Evolutionary conservation across 2,888 invertebrate species (phyloP).

Genomic region (Lepas anatifera): DNA sequence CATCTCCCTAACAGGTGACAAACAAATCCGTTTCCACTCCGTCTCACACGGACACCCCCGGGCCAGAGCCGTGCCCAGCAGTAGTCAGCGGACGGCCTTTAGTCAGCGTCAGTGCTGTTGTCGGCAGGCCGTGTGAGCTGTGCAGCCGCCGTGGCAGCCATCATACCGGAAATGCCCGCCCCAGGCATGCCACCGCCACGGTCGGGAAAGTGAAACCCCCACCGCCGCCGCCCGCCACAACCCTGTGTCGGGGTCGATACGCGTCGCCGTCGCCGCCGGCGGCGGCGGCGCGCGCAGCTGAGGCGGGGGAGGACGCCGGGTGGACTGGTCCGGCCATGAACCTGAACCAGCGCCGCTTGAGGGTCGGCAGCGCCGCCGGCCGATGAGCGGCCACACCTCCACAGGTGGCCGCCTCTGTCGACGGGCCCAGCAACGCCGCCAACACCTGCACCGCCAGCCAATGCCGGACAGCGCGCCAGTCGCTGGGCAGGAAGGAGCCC

Average conservation of each 20-base stretch:
- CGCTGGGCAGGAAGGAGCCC: no score
- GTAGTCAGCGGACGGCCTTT: background rate
- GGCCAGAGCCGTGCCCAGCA: no score
- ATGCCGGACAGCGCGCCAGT: no score
- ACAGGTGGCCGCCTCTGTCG: background rate
- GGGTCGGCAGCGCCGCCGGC: background rate
- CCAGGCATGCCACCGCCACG: no score
- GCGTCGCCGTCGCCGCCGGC: no score
- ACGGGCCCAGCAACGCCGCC: background rate
- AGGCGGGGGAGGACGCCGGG: background rate
- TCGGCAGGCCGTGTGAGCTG: no score
- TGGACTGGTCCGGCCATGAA: slow-evolving; percentile 4
- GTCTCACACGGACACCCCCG: no score
- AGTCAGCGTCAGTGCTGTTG: background rate
- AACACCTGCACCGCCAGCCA: background rate
- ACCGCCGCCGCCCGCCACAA: no score
- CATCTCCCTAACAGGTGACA: no score
- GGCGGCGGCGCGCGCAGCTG: background rate
- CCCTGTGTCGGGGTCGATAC: background rate
- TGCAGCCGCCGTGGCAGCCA: background rate
- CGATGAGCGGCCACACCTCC: background rate
- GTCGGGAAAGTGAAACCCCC: no score
- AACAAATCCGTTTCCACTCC: no score
- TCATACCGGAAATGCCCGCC: background rate
- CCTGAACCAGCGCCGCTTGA: background rate